Base-by-base conservation (phyloP, 2,797 vertebrate species). In the Scolopax rusticola region DNA sequence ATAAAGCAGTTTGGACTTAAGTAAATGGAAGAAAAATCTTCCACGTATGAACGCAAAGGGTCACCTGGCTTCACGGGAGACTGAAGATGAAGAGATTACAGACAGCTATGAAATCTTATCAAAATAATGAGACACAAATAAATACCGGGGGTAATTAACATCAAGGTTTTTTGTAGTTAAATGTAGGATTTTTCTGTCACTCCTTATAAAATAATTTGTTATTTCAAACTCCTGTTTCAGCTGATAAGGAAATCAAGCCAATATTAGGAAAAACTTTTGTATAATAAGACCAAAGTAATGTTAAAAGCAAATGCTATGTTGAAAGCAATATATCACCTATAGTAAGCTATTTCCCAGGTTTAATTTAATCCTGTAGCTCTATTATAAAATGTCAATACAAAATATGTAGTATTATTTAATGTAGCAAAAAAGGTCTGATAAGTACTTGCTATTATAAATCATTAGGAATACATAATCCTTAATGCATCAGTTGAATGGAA, bases 401-500 rank as follows among this genome's bases (percentile, higher is more conserved):
- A 91, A 97, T 45, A 90, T 9, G 20, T 7, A 80, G 20, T 54
- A 81, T 43, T 87, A 87, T 60, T 95, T 83, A 96, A 85, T 85
- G 61, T 96, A 91, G 63, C 16, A 90, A 63, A 93, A 79, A 88
- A 83, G 43, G 69, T 87, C 33, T 61, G 57, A 32, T 78, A 94
- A 83, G 40, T 80, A 91, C 81, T 53, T 77, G 51, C 45, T 82
- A 78, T 73, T 81, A 82, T 64, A 95, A 95, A 91, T 89, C 56
- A 95, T 71, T 71, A 64, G 15, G 47, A 63, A 89, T 83, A 93
- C 2, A 89, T 30, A 54, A 82, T 51, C 27, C 47, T 96, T 83
- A 96, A 78, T 64, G 25, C 24, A 86, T 43, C 65, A 76, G 41
- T 25, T 96, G 51, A 92, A 91, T 85, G n/a, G 67, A 95, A 97